Base-by-base conservation (phyloP, 1,140 invertebrate species). In the Drosophila neocordata region DNA sequence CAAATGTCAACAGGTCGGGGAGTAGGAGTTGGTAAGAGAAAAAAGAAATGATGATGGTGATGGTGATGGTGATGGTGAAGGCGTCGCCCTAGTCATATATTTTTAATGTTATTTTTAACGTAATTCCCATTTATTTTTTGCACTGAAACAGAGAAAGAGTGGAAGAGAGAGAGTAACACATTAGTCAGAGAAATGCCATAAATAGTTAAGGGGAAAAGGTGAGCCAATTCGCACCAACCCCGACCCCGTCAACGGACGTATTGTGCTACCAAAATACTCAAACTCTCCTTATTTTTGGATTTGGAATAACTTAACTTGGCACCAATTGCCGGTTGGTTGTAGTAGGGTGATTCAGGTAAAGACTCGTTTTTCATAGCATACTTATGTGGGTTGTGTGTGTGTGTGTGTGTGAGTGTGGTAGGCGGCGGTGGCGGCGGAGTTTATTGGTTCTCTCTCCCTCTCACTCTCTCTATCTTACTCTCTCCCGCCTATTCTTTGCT, bases 1-100 rank as follows among this genome's bases (percentile, higher is more conserved):
- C 76, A 79, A 88, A 88, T 88, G 84, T 89, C 84, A 88, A 88
- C 83, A 89, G 83, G 79, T 88, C 83, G 67, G 52, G 37, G 13
- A 51, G 51, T 22, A 41, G 58, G 67, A 12, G 34, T 11, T 2
- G 9, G 9, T 11, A 4, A 7, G 15, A 59, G 53, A 34, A 31
- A 48, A 57, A 34, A 34, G 22, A 63, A 52, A 37, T 58, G 22
- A 24, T 1, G 4, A 24, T n/a, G n/a, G n/a, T n/a, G n/a, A n/a
- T n/a, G n/a, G n/a, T n/a, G n/a, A n/a, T n/a, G n/a, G n/a, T n/a
- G 70, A 72, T 70, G 72, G 56, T 20, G 56, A 74, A 60, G 60
- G 48, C 52, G 69, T 48, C 48, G 56, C 37, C 63, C 59, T 53
- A 48, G 15, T 38, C 35, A 59, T 37, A 65, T 59, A 76, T 72